phyloP scores from a whole-genome alignment of 2,113 vertebrate genomes.

The Mola mola region DNA sequence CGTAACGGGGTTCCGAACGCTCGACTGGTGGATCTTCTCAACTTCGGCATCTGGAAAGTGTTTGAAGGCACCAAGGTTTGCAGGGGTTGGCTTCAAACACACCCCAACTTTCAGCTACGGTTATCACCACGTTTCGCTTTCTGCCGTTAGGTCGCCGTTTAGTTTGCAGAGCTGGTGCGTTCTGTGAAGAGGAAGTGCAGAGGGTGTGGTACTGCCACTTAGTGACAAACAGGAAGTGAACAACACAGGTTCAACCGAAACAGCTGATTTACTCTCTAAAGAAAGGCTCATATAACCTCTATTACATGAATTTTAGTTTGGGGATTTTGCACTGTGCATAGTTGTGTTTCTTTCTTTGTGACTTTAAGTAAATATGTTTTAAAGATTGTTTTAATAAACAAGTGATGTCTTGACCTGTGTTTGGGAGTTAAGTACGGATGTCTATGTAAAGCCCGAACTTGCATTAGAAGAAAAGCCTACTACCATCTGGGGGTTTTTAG shows the following conservation, averaged over 20 bases:
- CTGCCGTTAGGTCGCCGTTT: slow-evolving; percentile 27
- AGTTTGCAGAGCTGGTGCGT: slow-evolving; percentile 48
- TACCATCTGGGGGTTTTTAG: slow-evolving; percentile 64
- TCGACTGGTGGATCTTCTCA: slow-evolving; percentile 63
- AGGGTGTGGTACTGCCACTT: slow-evolving; percentile 55
- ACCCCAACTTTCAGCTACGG: slow-evolving; percentile 11
- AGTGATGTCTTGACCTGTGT: slow-evolving; percentile 56
- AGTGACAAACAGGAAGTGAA: slow-evolving; percentile 28
- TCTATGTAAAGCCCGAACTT: slow-evolving; percentile 69
- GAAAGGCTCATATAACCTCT: slow-evolving; percentile 51
- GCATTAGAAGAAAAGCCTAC: slow-evolving; percentile 61
- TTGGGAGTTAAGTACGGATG: slow-evolving; percentile 62
- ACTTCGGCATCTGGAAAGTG: slow-evolving; percentile 31
- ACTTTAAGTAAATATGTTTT: slow-evolving; percentile 72
- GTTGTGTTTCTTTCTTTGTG: slow-evolving; percentile 49
- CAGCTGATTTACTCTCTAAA: slow-evolving; percentile 42
- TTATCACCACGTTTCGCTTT: slow-evolving; percentile 31
- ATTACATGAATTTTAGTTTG: slow-evolving; percentile 57
- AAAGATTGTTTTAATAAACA: slow-evolving; percentile 73
- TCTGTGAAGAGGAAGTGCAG: slow-evolving; percentile 39
- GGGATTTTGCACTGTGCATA: slow-evolving; percentile 76
- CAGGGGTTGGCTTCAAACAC: slow-evolving; percentile 10
- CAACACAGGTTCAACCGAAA: slow-evolving; percentile 33
- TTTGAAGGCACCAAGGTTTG: slow-evolving; percentile 21
- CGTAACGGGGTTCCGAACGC: slow-evolving; percentile 36